Evolutionary conservation across 1,140 invertebrate species (phyloP), one percentile per base, ranked within the genome.

Genomic region (Mizuhopecten yessoensis): DNA sequence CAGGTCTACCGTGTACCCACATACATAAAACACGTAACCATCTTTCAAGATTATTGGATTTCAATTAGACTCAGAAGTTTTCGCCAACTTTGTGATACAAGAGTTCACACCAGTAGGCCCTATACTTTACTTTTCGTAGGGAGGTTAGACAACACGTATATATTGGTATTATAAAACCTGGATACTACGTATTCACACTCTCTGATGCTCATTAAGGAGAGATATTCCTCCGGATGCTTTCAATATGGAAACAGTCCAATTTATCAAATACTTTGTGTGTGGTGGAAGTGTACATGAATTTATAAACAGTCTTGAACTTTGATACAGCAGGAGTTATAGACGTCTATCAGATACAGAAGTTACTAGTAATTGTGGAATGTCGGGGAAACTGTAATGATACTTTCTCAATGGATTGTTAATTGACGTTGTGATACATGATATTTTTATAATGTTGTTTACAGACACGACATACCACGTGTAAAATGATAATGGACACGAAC

Each of bases 381-480:
- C 29, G 57, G 57, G 29, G 57, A 29, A 75, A 75, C 1, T n/a
- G n/a, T 29, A 7, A 75, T 75, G 57, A 75, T 7, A 29, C 23
- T 75, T 75, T 9, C 2, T n/a, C 36, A 17, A 5, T 75, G 57
- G 57, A 75, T 29, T 75, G 57, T 75, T 75, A 75, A 75, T 75
- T 23, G 57, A 75, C n/a, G 23, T 29, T 75, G 9, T 29, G 57
- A 75, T 29, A n/a, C 57, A n/a, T 29, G 57, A 75, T 75, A 75
- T n/a, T 5, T 75, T 7, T 75, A 29, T 75, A 75, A 75, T 75
- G 57, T 75, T 75, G n/a, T 29, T 3, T 9, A 29, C 57, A 29
- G 23, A 75, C 57, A 29, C 57, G n/a, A 75, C 57, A 75, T 75
- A 75, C 45, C 45, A 57, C 57, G n/a, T 75, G n/a, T 75, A 75